Percentiles rank a stretch among this genome's conserved stretches.
phyloP scores from a whole-genome alignment of 2,888 invertebrate species.

The Ormyrus labotus region DNA sequence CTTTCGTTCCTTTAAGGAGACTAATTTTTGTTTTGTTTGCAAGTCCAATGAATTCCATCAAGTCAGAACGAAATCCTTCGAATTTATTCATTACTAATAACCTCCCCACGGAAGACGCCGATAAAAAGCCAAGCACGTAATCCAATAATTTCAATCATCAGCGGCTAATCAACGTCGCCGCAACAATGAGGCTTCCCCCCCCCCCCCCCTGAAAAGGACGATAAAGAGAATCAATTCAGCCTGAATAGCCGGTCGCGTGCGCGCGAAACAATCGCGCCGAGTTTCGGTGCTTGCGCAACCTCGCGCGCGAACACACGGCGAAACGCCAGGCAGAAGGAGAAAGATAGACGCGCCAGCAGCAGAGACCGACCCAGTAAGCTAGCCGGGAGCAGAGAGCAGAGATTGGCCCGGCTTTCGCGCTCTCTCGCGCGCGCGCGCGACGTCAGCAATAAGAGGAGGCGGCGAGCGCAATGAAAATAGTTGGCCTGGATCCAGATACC shows the following conservation, averaged over 20 bases:
- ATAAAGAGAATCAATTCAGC: not conserved
- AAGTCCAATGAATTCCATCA: no score
- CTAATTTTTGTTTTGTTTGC: no score
- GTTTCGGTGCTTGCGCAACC: conserved; percentile 7
- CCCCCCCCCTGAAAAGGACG: no score
- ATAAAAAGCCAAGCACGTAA: no score
- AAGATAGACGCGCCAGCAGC: not conserved
- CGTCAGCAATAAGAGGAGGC: conserved; percentile 61
- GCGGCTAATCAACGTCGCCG: no score
- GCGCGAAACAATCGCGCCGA: conserved; percentile 15
- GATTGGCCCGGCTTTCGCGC: conserved; percentile 51
- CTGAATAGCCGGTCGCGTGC: not conserved
- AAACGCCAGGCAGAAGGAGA: not conserved
- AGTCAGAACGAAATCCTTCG: no score
- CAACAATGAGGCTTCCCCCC: no score
- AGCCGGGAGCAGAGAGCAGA: conserved; percentile 5
- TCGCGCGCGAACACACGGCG: not conserved
- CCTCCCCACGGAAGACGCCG: no score
- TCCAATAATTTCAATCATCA: no score
- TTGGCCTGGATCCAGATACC: conserved; percentile 62
- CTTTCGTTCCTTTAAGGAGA: no score
- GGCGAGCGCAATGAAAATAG: conserved; percentile 61
- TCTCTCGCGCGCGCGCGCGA: conserved; percentile 39
- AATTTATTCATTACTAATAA: no score
- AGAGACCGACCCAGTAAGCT: no score